Conservation (phyloP, 2,888 invertebrate genomes). For the Vesta saturnalis region DNA sequence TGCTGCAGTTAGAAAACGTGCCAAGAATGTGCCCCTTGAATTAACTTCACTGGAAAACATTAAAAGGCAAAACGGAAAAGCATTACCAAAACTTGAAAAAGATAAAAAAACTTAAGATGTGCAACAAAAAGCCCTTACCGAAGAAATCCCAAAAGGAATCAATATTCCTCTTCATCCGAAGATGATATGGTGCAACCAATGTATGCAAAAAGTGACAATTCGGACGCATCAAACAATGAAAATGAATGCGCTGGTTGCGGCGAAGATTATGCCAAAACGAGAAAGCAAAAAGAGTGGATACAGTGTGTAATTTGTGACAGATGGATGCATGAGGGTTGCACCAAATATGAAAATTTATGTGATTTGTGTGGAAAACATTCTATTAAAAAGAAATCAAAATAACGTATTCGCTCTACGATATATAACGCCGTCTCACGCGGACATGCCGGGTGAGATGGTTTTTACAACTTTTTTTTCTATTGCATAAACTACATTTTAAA, state of each 20-base stretch:
- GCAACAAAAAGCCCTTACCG: no score
- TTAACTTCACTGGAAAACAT: no score
- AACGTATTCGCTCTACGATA: neutral
- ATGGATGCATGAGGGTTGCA: no score
- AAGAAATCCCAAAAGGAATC: no score
- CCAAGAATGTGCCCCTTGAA: neutral
- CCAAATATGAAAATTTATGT: no score
- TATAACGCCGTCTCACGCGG: neutral
- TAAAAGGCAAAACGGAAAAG: neutral
- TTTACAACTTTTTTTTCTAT: neutral
- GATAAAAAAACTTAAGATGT: neutral
- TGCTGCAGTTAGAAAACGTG: neutral
- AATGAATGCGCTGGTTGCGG: no score
- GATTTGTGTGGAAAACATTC: no score
- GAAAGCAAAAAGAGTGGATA: no score
- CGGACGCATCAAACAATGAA: neutral
- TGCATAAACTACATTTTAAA: neutral
- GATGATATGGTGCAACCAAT: no score
- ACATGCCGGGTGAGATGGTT: neutral
- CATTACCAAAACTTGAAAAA: neutral
- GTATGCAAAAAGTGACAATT: neutral
- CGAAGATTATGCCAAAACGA: no score
- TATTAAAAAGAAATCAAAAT: neutral
- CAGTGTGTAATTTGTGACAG: no score
- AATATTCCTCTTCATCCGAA: no score